Base-by-base conservation (phyloP, 2,797 vertebrate genomes). In the Gorsachius magnificus region DNA sequence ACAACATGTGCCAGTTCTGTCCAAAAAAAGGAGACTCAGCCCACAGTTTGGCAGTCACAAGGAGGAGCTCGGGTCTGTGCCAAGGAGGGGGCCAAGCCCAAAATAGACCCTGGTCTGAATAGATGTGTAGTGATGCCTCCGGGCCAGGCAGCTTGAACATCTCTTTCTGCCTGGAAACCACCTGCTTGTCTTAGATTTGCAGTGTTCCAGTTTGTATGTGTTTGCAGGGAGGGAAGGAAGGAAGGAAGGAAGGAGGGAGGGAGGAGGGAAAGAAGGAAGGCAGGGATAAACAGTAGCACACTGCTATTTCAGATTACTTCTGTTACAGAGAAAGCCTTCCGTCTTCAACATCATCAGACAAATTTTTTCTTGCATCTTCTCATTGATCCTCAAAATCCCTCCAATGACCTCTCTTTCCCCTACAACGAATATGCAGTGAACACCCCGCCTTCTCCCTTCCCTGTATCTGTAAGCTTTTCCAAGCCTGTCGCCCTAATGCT, bases 1-100 rank as follows among this genome's bases (percentile, higher is more conserved):
- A 94, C 91, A 94, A 54, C 61, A 89, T 90, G 86, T 92, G 94
- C 90, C 88, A 83, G 68, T 90, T 96, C 93, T 83, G 57, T 94
- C 63, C 63, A 87, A 76, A 89, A 90, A 66, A 75, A 66, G 51
- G 36, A 95, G 74, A 91, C 50, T 93, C 78, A 70, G 64, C 64
- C 92, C 93, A 66, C 56, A 74, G 53, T 89, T 97, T 95, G 96
- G 89, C 89, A 86, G 54, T 54, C 71, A 71, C 64, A 87, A 87
- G 88, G 45, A 95, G 88, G 60, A 82, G 56, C 68, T 91, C 15
- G 4, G 57, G 53, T 50, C 61, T 22, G 41, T 89, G 93, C 90
- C 95, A 95, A 85, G 38, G 53, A 96, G 56, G 64, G 83, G 86
- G 48, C 71, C 78, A 97, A 88, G 56, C 83, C 71, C 86, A 89